These are phyloP conservation scores for Pollimyrus isidori DNA, from an alignment of 2,113 vertebrate species.

Conservation along the genomic window DNA sequence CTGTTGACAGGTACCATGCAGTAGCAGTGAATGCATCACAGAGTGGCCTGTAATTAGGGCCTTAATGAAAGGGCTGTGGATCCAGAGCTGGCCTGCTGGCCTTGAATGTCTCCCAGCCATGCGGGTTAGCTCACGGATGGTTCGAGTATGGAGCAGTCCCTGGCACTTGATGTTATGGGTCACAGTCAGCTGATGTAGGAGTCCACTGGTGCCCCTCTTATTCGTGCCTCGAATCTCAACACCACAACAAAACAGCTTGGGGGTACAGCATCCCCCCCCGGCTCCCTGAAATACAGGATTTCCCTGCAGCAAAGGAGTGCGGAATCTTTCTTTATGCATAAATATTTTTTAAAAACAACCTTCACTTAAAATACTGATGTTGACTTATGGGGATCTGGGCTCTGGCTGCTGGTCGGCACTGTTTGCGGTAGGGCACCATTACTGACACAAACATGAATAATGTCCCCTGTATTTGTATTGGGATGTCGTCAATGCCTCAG, in stretches of 20 bases:
- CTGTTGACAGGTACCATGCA: neutral
- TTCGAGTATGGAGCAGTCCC: neutral
- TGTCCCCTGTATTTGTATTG: conserved; percentile 68
- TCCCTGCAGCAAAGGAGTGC: conserved; percentile 31
- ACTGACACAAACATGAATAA: conserved; percentile 61
- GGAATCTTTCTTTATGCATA: conserved; percentile 48
- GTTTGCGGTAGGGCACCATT: conserved; percentile 64
- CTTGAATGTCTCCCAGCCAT: neutral
- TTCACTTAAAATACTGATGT: conserved; percentile 54
- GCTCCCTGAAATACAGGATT: conserved; percentile 44
- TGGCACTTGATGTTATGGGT: neutral
- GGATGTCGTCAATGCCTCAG: conserved; percentile 66
- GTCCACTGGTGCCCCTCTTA: neutral
- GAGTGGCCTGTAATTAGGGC: neutral
- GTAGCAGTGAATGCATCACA: neutral
- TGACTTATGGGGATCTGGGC: conserved; percentile 66
- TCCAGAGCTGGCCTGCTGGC: neutral
- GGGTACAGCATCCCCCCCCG: neutral
- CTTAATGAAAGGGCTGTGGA: neutral
- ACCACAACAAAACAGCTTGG: neutral
- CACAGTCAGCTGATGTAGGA: neutral
- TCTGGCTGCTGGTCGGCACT: conserved; percentile 65
- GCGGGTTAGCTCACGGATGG: neutral
- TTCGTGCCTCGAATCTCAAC: neutral
- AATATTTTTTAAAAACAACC: conserved; percentile 55